Base-by-base conservation (phyloP, 2,888 invertebrate genomes). In the Balanococcus diminutus region DNA sequence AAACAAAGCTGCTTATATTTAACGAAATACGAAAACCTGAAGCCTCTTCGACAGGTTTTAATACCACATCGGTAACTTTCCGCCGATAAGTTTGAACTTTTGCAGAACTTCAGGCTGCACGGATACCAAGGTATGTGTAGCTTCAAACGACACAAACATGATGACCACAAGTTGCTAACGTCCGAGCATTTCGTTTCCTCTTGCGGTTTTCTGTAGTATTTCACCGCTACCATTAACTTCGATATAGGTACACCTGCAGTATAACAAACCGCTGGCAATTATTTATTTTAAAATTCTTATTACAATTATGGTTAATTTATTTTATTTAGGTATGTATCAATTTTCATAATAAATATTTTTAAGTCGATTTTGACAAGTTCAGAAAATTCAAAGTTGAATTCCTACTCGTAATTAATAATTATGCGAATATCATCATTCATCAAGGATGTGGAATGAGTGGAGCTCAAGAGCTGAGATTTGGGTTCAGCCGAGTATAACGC, bases 61-160 rank as follows among this genome's bases (percentile, higher is more conserved):
- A 98, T 98, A 88, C 98, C 98, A 90, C 98, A 98, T 84, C 98
- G 92, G 91, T 89, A 89, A 86, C 87, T 88, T n/a, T 87, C 86
- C 86, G 88, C 87, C 83, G 87, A 88, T 14, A 92, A 92, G 88
- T 92, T 92, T 75, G 93, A 93, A 90, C 95, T 95, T 89, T 96
- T 96, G 91, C 98, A 98, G 91, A 97, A 98, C 90, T 98, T 98
- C 72, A 98, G 92, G 28, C 96, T 97, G 90, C 98, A 98, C 0
- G 98, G 98, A 90, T 97, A 98, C 98, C 98, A 98, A 85, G 96
- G 96, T 84, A 98, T 94, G 90, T 97, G 97, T 87, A 94, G 93
- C 91, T 97, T 95, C 88, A 97, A 91, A 86, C 94, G 94, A 90
- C 97, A 97, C 84, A 94, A 92, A 90, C 97, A 97, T 31, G 96